These are phyloP conservation scores for Apistogramma diplotaenia DNA, from an alignment of 2,113 vertebrate species.

Conservation along the genomic window DNA sequence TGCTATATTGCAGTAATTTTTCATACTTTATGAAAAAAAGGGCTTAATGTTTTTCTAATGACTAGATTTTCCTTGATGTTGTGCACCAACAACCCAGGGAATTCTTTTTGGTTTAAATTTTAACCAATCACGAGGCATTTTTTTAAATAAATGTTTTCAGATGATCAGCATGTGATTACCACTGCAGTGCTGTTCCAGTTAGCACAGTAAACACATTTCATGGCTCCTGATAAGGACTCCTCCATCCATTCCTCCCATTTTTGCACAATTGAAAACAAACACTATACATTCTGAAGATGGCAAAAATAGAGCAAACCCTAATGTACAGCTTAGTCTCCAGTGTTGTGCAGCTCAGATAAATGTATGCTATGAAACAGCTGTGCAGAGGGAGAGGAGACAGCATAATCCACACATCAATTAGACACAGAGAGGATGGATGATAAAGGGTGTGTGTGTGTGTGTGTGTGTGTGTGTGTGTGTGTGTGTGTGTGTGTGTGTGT, in stretches of 20 bases:
- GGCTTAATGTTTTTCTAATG: not conserved
- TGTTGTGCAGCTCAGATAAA: not conserved
- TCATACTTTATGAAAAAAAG: not conserved
- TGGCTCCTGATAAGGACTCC: slow-evolving; percentile 16
- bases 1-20: not conserved
- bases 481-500: slow-evolving; percentile 11
- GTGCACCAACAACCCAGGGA: not conserved
- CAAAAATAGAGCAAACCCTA: not conserved
- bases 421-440: slow-evolving; percentile 33
- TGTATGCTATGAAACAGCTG: slow-evolving; percentile 58
- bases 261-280: not conserved
- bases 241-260: not conserved
- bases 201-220: slow-evolving; percentile 9
- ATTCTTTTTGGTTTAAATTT: not conserved
- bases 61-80: not conserved
- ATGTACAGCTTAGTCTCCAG: not conserved
- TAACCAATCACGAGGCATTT: slow-evolving; percentile 1
- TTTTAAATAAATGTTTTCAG: slow-evolving; percentile 37
- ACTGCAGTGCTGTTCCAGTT: slow-evolving; percentile 13
- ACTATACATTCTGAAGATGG: not conserved
- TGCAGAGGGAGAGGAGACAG: slow-evolving; percentile 49
- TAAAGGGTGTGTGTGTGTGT: slow-evolving; percentile 29
- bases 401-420: slow-evolving; percentile 68
- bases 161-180: slow-evolving; percentile 44
- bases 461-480: slow-evolving; percentile 9